Conservation (phyloP, 1,140 invertebrate species). For the Drosophila truncata region DNA sequence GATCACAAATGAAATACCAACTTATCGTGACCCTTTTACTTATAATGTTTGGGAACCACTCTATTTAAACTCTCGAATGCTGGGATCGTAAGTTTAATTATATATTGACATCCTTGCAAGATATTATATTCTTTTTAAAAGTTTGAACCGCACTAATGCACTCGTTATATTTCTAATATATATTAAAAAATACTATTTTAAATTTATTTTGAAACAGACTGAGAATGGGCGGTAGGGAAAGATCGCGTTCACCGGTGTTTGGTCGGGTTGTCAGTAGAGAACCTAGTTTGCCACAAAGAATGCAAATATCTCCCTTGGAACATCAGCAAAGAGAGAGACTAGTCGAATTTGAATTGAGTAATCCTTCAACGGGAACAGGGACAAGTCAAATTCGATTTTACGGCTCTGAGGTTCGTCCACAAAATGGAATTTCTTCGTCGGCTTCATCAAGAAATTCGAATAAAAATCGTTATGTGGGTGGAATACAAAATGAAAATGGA, state of each 20-base stretch:
- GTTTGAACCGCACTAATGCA: neutral
- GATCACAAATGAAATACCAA: slow-evolving; percentile 93
- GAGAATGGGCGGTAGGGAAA: slow-evolving; percentile 59
- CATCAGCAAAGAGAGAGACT: slow-evolving; percentile 50
- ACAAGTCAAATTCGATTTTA: slow-evolving; percentile 50
- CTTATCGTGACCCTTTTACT: slow-evolving; percentile 91
- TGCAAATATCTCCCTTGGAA: slow-evolving; percentile 30
- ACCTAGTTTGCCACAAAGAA: slow-evolving; percentile 72
- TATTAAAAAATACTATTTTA: neutral
- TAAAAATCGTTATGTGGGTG: slow-evolving; percentile 73
- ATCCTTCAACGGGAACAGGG: neutral
- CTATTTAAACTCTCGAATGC: slow-evolving; percentile 86
- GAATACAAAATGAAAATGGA: slow-evolving; percentile 46
- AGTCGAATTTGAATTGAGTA: slow-evolving; percentile 31
- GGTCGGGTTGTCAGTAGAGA: slow-evolving; percentile 88
- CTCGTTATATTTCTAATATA: neutral
- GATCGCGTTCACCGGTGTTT: slow-evolving; percentile 86
- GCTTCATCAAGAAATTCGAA: slow-evolving; percentile 51
- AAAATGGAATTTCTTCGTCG: slow-evolving; percentile 5
- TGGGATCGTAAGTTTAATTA: slow-evolving; percentile 85
- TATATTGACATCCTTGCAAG: neutral
- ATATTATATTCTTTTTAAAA: neutral
- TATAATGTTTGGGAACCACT: slow-evolving; percentile 93
- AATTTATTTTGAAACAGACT: slow-evolving; percentile 29
- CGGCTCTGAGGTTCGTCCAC: slow-evolving; percentile 57